Percentiles rank a stretch among this genome's conserved stretches.
These are phyloP conservation scores for Schizopygopsis malacanthus DNA, from an alignment of 2,797 vertebrate genomes.

Conservation along the genomic window DNA sequence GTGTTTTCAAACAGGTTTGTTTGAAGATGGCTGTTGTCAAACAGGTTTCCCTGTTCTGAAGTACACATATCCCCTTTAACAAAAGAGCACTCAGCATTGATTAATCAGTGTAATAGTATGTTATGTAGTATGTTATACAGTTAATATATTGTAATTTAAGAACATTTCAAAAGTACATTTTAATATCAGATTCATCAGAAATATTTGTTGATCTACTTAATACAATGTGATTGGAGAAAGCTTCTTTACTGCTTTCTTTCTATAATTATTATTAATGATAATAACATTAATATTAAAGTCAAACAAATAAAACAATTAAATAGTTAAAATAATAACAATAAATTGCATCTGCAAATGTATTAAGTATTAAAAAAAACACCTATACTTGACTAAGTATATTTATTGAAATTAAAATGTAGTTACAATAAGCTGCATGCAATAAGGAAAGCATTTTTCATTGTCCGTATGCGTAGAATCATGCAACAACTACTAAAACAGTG, in stretches of 20 bases:
- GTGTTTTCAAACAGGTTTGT: too few relatives aligned
- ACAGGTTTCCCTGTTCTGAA: neutral
- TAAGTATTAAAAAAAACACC: neutral
- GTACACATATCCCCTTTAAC: neutral
- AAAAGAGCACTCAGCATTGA: neutral
- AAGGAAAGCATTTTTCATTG: neutral
- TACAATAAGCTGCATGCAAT: neutral
- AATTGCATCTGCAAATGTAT: neutral
- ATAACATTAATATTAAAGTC: neutral
- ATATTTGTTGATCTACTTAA: neutral
- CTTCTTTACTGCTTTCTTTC: neutral
- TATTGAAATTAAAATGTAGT: neutral
- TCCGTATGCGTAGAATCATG: neutral
- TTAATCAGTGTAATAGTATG: neutral
- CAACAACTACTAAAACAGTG: neutral
- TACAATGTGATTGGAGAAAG: neutral
- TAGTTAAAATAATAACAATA: neutral
- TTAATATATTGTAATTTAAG: neutral
- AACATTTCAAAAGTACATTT: neutral
- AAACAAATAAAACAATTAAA: neutral
- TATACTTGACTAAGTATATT: neutral
- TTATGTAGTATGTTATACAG: too few relatives aligned
- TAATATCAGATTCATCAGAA: neutral
- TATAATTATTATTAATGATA: neutral
- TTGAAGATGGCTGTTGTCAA: too few relatives aligned